Conservation (phyloP, 1,140 invertebrate genomes). For the Drosophila subobscura region DNA sequence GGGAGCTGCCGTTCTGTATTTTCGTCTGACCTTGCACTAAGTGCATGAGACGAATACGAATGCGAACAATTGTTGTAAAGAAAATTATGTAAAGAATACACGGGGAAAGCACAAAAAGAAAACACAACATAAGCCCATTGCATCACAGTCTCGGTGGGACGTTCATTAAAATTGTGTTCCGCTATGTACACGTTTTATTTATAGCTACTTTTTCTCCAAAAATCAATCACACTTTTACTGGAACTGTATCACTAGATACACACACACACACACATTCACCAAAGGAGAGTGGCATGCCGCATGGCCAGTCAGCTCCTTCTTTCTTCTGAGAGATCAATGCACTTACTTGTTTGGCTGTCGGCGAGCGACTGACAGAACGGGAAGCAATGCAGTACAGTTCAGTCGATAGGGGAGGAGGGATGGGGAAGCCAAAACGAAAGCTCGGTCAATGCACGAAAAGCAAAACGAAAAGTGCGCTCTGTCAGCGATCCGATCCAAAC, state of each 20-base stretch:
- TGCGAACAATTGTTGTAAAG: slow-evolving; percentile 4
- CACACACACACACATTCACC: slow-evolving; percentile 15
- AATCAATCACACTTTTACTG: slow-evolving; percentile 4
- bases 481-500: slow-evolving; percentile 43
- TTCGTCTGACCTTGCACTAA: slow-evolving; percentile 49
- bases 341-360: slow-evolving; percentile 51
- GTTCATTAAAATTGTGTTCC: slow-evolving; percentile 8
- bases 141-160: slow-evolving; percentile 41
- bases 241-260: slow-evolving; percentile 25
- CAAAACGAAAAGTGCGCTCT: slow-evolving; percentile 18
- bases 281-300: neutral
- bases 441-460: slow-evolving; percentile 43
- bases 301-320: neutral
- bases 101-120: slow-evolving; percentile 27
- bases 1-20: slow-evolving; percentile 33
- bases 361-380: slow-evolving; percentile 55
- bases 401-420: too few species aligned
- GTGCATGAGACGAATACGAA: slow-evolving; percentile 65
- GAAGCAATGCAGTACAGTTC: slow-evolving; percentile 15
- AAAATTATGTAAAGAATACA: slow-evolving; percentile 70
- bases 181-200: slow-evolving; percentile 4
- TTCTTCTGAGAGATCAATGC: neutral
- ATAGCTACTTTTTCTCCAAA: neutral
- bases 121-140: slow-evolving; percentile 44
- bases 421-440: slow-evolving; percentile 13